Evolutionary conservation across 2,888 invertebrate genomes (phyloP), one percentile per base, ranked within the genome.

Genomic region (Tenthredo amoena): DNA sequence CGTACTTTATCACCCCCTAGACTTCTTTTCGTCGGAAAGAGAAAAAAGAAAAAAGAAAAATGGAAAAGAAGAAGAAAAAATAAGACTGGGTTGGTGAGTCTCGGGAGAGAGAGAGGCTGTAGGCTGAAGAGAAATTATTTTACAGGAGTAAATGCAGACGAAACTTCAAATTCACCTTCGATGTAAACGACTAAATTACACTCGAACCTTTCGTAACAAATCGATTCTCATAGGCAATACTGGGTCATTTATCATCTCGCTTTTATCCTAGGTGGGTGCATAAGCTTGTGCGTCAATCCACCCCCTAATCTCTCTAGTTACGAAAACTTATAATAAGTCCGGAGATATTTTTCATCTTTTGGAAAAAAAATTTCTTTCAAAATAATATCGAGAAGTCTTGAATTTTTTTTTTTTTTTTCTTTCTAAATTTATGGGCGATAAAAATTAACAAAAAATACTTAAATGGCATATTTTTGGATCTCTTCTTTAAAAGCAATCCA

Each of bases 221-320:
- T 68, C 68, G 68, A 68, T 68, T 34, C 68, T 68, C 68, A 68
- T 68, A 18, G 68, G 2, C 34, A 68, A 68, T 68, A 68, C 68
- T 34, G 5, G 4, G 10, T 68, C 68, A 68, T 68, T 34, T 34
- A 68, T 68, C 68, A 34, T 68, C 34, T 68, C 34, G 34, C 9
- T 62, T 12, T 62, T 68, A 18, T 34, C 6, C 15, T 18, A 18
- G 6, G 34, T 18, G 18, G 3, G 10, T 26, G 26, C 62, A 21
- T 62, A 62, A 62, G 62, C 21, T 68, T 18, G 26, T 5, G 34
- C 15, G 34, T 71, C 71, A 37, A 71, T 71, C 18, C 71, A 71
- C 34, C 71, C 71, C 71, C 37, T 71, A 71, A 71, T 71, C 47
- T 71, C 71, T 71, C 4, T 18, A 37, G 31, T 5, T 37, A 37